Percentiles rank a stretch among this genome's conserved stretches.
Evolutionary conservation across 2,888 invertebrate species (phyloP).

Genomic region (Amiota minor): DNA sequence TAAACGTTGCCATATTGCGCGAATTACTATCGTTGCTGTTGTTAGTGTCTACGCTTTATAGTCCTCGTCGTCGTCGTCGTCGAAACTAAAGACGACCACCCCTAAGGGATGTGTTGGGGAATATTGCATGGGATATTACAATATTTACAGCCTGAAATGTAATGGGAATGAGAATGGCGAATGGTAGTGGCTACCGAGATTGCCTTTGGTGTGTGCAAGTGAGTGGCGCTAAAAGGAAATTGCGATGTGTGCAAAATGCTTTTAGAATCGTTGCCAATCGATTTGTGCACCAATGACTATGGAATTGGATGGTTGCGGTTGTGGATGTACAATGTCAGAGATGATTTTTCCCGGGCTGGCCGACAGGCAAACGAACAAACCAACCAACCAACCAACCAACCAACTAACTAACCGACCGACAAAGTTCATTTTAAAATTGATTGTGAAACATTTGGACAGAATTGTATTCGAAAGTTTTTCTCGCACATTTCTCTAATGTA

Average conservation of each 20-base stretch:
- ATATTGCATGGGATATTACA: too few relatives aligned
- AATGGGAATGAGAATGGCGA: too few relatives aligned
- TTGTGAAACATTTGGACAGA: neutral
- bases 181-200: neutral
- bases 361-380: neutral
- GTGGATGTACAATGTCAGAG: neutral
- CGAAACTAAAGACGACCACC: neutral
- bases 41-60: neutral
- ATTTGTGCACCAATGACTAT: slow-evolving; percentile 49
- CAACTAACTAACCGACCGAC: neutral
- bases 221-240: slow-evolving; percentile 29
- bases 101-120: too few relatives aligned
- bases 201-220: slow-evolving; percentile 29
- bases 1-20: slow-evolving; percentile 57
- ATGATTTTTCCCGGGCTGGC: neutral
- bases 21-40: slow-evolving; percentile 49
- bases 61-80: neutral
- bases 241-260: slow-evolving; percentile 24
- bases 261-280: slow-evolving; percentile 66
- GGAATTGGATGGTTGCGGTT: neutral
- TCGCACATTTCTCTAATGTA: too few relatives aligned
- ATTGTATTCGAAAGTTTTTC: neutral
- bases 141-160: too few relatives aligned
- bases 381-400: neutral
- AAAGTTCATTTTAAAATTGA: slow-evolving; percentile 3